Base-by-base conservation (phyloP, 2,797 vertebrate species). In the Kryptolebias ocellatus region DNA sequence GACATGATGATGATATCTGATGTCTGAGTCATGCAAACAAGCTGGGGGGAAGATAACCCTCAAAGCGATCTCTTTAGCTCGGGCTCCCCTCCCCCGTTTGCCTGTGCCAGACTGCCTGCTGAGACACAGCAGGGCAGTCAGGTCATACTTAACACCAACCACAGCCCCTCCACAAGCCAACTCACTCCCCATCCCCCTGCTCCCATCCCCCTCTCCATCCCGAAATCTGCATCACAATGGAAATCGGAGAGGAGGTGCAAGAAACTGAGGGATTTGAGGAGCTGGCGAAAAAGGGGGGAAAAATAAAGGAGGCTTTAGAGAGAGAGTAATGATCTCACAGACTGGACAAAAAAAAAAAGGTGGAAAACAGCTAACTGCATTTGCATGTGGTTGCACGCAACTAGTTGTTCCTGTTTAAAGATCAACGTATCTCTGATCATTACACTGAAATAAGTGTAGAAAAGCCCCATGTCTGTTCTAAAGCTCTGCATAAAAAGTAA, bases 171-270 rank as follows among this genome's bases (percentile, higher is more conserved):
- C 68, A 55, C 73, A 62, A 79, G 76, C 66, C 72, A 60, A 60
- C 70, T 60, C 77, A 59, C 55, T 71, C 47, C 68, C 61, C 79
- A 62, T 71, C 63, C 86, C 54, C 66, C 65, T 29, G 63, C 46
- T 70, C 79, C 85, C 90, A 82, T 86, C 86, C 87, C 89, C 86
- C 88, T 84, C 52, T 17, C 29, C 0, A 65, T 74, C 53, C 74
- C 79, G 49, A 75, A 87, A 89, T 91, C 85, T 91, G 79, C 88
- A 92, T 91, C 57, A 92, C 87, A 92, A 92, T 91, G 53, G 86
- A 79, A 71, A 84, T 60, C 59, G 70, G 46, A 34, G 59, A 62
- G 73, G 37, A 63, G 73, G 60, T 34, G 17, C 20, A 14, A 10
- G 63, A 52, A 71, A 51, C 0, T 14, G 31, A 46, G 28, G 52